Evolutionary conservation across 30 jellyfish, hydroid and myxozoan genomes (phyloP).

Genomic region (Hydractinia echinata): DNA sequence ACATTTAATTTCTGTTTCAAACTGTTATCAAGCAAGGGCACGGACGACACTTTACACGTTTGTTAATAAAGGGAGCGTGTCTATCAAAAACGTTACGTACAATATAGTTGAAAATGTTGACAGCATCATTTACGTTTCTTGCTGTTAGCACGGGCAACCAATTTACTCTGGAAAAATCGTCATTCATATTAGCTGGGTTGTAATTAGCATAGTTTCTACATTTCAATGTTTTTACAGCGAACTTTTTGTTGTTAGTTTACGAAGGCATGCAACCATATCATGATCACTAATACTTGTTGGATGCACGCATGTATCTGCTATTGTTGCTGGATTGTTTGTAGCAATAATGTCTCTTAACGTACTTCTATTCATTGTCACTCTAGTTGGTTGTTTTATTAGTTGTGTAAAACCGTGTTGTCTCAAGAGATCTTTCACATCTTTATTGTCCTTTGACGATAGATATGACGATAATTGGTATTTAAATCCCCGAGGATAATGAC

Average conservation of each 20-base stretch:
- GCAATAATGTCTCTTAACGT: conserved; percentile 9
- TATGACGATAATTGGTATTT: neutral
- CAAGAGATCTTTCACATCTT: neutral
- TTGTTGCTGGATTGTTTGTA: neutral
- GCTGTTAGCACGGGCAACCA: neutral
- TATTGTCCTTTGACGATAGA: neutral
- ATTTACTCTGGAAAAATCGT: neutral
- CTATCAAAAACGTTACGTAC: neutral
- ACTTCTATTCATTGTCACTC: neutral
- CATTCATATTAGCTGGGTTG: neutral
- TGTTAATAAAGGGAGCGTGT: too few relatives aligned
- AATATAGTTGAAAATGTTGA: neutral
- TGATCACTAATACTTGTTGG: neutral
- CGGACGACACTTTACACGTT: too few relatives aligned
- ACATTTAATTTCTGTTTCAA: too few relatives aligned
- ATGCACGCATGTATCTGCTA: neutral
- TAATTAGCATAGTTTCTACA: neutral
- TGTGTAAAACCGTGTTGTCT: neutral
- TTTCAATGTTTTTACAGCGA: neutral
- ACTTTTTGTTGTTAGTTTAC: neutral
- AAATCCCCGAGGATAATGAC: neutral
- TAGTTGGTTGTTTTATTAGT: neutral
- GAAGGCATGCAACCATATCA: conserved; percentile 2
- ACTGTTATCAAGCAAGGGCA: too few relatives aligned
- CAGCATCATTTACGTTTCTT: neutral